phyloP scores from a whole-genome alignment of 2,113 vertebrate genomes.

The Vulpes ferrilata region DNA sequence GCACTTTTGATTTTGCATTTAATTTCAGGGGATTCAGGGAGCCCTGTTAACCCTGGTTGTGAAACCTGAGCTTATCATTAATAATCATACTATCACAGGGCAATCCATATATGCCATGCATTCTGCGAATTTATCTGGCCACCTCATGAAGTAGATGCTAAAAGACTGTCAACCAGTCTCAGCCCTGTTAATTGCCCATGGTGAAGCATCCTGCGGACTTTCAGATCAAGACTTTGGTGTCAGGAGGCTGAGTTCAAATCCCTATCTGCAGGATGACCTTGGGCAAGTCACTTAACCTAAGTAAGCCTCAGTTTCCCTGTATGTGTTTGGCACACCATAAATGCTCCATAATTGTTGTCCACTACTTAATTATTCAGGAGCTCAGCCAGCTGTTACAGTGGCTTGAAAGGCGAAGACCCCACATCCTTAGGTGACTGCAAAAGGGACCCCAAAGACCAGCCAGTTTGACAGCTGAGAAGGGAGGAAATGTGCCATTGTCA shows the following conservation, averaged over 20 bases:
- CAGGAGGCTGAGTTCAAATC: not conserved
- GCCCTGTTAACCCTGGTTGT: not conserved
- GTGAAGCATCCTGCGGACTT: not conserved
- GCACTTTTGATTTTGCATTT: not conserved
- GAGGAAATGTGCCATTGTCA: not conserved
- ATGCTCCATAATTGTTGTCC: not conserved
- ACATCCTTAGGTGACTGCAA: not conserved
- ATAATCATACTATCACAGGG: not conserved
- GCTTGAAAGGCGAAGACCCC: not conserved
- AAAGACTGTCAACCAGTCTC: not conserved
- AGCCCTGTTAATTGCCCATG: not conserved
- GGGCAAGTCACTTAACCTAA: not conserved
- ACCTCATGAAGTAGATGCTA: not conserved
- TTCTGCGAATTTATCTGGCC: not conserved
- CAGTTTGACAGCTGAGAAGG: not conserved
- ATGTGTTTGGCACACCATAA: not conserved
- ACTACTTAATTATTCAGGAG: not conserved
- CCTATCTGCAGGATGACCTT: not conserved
- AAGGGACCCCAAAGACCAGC: not conserved
- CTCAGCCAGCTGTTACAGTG: not conserved
- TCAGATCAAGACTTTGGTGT: not conserved
- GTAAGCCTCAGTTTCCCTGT: not conserved
- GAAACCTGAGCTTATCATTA: not conserved
- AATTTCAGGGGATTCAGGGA: not conserved
- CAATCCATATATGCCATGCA: not conserved